Base-by-base conservation (phyloP, 1,140 invertebrate genomes). In the Arion vulgaris region DNA sequence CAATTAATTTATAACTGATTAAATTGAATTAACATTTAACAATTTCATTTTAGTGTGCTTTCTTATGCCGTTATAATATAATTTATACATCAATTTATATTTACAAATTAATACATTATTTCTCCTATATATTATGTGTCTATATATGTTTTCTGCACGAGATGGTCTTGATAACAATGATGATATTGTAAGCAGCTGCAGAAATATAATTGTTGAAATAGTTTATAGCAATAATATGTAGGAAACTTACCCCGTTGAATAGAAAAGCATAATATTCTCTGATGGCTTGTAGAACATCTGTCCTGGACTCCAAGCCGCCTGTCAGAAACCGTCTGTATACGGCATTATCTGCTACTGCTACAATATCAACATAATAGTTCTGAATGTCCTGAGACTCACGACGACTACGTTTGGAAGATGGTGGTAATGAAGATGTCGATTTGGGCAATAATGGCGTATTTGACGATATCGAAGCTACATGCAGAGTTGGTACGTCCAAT, bases 371-470 rank as follows among this genome's bases (percentile, higher is more conserved):
- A 28, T 9, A 28, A 34, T 15, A 7, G 17, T 66, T 66, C 62
- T 32, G 2, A 2, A 7, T 32, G 19, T n/a, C 2, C 41, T 45
- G 41, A 5, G 15, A 45, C 62, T 66, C n/a, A 17, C 62, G 62
- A n/a, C 62, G 62, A 2, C n/a, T 4, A 2, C 62, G 62, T 4
- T 57, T 57, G 62, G 62, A 23, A 32, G 28, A 45, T 45, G 41
- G n/a, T 11, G 1, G n/a, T 75, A 39, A 39, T 75, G 73, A 41
- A 53, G 81, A 82, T 78, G 73, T 79, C 53, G 72, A 78, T n/a
- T n/a, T n/a, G n/a, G n/a, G n/a, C 78, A 39, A 78, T 53, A 45
- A 82, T 82, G 72, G 76, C 78, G 28, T 51, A 51, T 36, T 53
- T 82, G 81, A 82, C 78, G 28, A 62, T 57, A 28, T 13, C 39